Evolutionary conservation across 2,113 vertebrate genomes (phyloP), one percentile per base, ranked within the genome.

Genomic region (Rhodinocichla rosea): DNA sequence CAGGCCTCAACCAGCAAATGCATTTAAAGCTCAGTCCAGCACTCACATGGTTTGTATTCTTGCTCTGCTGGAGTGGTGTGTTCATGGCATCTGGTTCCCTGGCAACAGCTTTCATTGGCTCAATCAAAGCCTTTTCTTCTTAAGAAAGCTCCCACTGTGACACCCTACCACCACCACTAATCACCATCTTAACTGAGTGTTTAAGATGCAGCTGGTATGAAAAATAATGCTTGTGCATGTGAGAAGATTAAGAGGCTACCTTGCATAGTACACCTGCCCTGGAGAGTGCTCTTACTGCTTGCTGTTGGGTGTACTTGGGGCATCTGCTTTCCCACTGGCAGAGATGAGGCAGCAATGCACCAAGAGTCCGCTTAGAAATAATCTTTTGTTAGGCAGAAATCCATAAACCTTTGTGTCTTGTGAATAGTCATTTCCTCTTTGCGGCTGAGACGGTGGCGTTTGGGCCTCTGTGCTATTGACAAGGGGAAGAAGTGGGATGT

Each of bases 21-120:
- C 93, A 94, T 94, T 97, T 95, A 92, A 90, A 88, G 95, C 95
- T 97, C 96, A 93, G 95, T 96, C 94, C 97, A 97, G 97, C 97
- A 80, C 97, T 98, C 97, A 95, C 68, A 97, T 97, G 95, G 97
- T 97, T 98, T 98, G 98, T 98, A 97, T 98, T 98, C 98, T 98
- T 97, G 91, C 52, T 5, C 97, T 96, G 98, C 95, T 97, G 97
- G 97, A 98, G 98, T 97, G 97, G 98, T 95, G 96, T 98, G 98
- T 98, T 98, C 98, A 88, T 97, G 97, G 98, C 98, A 98, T 98
- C 98, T 98, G 98, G 98, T 98, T 98, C 98, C 98, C 97, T 98
- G 98, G 98, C 98, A 98, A 98, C 98, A 97, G 98, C 98, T 98
- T 98, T 98, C 98, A 98, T 97, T 96, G 98, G 98, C 97, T 98